Evolutionary conservation across 2,113 vertebrate species (phyloP).

Genomic region (human): DNA sequence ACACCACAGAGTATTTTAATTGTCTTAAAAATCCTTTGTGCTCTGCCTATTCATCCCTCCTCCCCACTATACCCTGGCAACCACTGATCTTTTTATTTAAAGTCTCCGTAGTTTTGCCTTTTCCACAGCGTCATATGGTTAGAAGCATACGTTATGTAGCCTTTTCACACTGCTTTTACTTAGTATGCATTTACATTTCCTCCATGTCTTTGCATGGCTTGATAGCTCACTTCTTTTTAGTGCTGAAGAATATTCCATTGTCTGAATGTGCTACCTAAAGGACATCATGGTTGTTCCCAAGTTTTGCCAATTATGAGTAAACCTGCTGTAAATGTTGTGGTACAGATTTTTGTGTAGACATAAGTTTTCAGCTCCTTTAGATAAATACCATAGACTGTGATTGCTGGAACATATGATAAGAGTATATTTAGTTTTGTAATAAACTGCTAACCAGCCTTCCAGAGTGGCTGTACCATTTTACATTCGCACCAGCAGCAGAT

Average conservation of each 20-base stretch:
- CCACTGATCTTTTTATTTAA: background rate
- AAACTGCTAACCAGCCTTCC: background rate
- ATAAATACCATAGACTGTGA: background rate
- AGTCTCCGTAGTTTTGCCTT: background rate
- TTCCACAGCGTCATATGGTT: background rate
- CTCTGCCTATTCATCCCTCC: background rate
- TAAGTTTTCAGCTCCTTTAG: background rate
- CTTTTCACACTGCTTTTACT: background rate
- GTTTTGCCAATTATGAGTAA: background rate
- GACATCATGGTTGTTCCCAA: background rate
- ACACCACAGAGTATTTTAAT: background rate
- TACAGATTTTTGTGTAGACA: background rate
- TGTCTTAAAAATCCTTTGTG: background rate
- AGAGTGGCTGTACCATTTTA: background rate
- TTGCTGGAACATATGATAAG: background rate
- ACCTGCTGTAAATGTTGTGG: background rate
- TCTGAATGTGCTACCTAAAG: background rate
- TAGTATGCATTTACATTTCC: background rate
- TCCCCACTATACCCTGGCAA: background rate
- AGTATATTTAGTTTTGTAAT: background rate
- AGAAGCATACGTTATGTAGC: background rate
- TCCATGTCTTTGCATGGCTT: background rate
- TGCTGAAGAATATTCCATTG: background rate
- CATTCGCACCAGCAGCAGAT: background rate
- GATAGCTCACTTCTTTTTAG: background rate